A percentile compares a stretch with the other conserved stretches of the same genome.
Evolutionary conservation across 2,888 invertebrate genomes (phyloP).

Genomic region (Ophion ventricosus): DNA sequence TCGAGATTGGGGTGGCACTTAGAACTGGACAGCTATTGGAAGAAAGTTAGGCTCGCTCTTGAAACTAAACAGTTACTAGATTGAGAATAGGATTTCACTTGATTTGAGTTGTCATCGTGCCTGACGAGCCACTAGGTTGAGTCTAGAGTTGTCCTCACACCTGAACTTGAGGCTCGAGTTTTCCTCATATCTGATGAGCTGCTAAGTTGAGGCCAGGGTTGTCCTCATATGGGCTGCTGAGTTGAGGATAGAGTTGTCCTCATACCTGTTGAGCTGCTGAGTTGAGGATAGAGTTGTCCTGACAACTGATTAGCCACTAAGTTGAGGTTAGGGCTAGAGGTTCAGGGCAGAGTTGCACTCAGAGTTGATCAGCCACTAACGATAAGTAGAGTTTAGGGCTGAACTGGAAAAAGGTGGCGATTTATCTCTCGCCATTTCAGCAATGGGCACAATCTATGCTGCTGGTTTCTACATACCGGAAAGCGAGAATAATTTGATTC

Average conservation of each 20-base stretch:
- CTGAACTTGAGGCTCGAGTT: neutral
- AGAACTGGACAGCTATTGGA: neutral
- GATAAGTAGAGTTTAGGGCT: too few species aligned
- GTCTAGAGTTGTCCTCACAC: neutral
- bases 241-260: neutral
- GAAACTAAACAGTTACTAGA: neutral
- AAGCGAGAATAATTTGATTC: conserved; percentile 26
- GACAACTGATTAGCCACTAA: neutral
- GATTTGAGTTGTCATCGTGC: too few species aligned
- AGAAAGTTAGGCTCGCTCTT: neutral
- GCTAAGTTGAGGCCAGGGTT: neutral
- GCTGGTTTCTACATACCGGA: neutral
- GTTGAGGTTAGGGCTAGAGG: neutral
- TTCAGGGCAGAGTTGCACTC: neutral
- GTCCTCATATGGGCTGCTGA: neutral
- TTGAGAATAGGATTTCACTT: neutral
- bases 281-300: neutral
- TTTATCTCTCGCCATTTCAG: neutral
- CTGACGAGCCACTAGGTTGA: neutral
- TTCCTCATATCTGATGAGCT: neutral
- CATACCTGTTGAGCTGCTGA: neutral
- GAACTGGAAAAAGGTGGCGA: neutral
- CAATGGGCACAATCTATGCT: neutral
- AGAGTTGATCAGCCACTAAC: neutral
- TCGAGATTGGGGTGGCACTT: neutral